Percentiles rank a stretch among this genome's conserved stretches.
Conservation (phyloP, 2,113 vertebrate species). For the Phocoena phocoena region DNA sequence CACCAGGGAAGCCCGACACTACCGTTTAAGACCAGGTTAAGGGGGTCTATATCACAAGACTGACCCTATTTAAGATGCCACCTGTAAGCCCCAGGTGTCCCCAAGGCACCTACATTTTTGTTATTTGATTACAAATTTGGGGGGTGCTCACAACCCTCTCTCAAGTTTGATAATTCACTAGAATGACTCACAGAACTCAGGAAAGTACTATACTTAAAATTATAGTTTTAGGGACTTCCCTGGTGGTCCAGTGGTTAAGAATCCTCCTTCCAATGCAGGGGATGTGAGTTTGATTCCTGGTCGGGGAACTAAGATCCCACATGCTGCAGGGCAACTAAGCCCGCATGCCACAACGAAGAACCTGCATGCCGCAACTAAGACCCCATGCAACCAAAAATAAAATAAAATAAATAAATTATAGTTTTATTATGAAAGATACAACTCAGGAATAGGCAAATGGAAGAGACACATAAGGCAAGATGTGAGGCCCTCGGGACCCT, state of each 20-base stretch:
- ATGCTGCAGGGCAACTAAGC: too few species aligned
- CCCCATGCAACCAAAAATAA: too few species aligned
- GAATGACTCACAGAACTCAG: not conserved
- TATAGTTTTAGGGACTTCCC: not conserved
- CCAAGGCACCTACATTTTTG: not conserved
- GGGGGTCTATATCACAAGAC: not conserved
- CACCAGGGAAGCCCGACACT: not conserved
- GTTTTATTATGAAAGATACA: not conserved
- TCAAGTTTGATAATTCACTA: not conserved
- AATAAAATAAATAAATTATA: too few species aligned
- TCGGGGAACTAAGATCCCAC: too few species aligned
- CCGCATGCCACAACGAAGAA: too few species aligned
- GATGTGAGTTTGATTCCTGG: too few species aligned
- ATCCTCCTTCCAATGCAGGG: too few species aligned
- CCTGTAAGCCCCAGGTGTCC: not conserved
- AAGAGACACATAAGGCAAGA: not conserved
- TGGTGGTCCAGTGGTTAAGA: too few species aligned
- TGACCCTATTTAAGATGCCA: not conserved
- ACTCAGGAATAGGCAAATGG: not conserved
- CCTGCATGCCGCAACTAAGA: too few species aligned
- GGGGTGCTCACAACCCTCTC: not conserved
- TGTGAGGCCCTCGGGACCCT: rapidly evolving
- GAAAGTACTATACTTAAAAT: not conserved
- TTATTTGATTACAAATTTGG: not conserved
- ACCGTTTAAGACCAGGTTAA: not conserved